Conservation (phyloP, 1,140 invertebrate species). For the Brachionus sp. region DNA sequence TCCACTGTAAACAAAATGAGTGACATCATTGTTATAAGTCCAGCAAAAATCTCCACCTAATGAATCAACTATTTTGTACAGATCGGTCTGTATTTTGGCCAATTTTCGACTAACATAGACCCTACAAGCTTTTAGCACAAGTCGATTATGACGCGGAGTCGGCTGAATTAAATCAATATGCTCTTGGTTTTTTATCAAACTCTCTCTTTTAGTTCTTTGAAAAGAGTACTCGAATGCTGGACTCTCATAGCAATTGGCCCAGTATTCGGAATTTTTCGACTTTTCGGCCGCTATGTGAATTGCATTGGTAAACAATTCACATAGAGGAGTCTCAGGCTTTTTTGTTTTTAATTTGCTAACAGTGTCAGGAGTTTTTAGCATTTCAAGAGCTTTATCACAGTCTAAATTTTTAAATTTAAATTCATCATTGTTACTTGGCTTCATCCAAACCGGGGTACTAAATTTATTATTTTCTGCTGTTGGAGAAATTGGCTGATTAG, state of each 20-base stretch:
- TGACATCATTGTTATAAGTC: slow-evolving; percentile 12
- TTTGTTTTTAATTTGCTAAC: background rate
- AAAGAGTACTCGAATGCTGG: slow-evolving; percentile 34
- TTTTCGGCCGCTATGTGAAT: slow-evolving; percentile 40
- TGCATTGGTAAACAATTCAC: slow-evolving; percentile 34
- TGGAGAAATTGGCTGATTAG: background rate
- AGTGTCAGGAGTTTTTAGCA: slow-evolving; percentile 16
- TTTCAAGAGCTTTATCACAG: slow-evolving; percentile 40
- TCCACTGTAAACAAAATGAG: slow-evolving; percentile 44
- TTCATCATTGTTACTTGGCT: background rate
- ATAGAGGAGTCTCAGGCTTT: slow-evolving; percentile 30
- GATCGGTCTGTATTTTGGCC: slow-evolving; percentile 10
- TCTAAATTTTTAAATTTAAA: slow-evolving; percentile 43
- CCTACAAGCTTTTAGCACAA: background rate
- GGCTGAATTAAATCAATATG: slow-evolving; percentile 23
- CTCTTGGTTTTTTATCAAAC: background rate
- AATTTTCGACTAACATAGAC: slow-evolving; percentile 36
- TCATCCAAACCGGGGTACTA: slow-evolving; percentile 37
- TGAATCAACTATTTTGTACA: slow-evolving; percentile 28
- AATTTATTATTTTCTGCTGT: background rate
- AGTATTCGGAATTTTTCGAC: slow-evolving; percentile 15
- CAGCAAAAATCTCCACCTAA: slow-evolving; percentile 41
- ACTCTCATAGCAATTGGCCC: slow-evolving; percentile 31
- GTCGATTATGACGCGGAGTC: background rate
- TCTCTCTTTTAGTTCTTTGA: slow-evolving; percentile 7